phyloP scores from a whole-genome alignment of 2,888 invertebrate species.

The Xylocampa areola region DNA sequence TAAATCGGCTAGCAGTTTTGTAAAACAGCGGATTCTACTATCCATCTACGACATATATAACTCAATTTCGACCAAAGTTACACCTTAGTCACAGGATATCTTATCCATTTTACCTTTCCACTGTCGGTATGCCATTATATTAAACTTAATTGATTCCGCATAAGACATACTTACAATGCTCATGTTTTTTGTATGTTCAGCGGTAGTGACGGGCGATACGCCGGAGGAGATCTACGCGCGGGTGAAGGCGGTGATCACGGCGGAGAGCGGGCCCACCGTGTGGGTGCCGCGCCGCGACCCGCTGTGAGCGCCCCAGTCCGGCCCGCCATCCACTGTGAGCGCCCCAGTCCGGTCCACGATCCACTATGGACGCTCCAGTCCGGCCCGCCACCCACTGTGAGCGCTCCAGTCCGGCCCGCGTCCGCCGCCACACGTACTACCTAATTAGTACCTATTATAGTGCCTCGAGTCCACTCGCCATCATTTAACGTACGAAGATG shows the following conservation, averaged over 20 bases:
- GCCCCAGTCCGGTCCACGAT: conserved; percentile 90
- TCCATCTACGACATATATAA: too few relatives aligned
- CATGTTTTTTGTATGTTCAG: conserved; percentile 83
- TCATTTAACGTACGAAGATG: conserved; percentile 43
- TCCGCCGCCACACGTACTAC: conserved; percentile 89
- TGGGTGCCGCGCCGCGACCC: conserved; percentile 99
- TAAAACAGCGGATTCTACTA: too few relatives aligned
- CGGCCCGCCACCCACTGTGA: conserved; percentile 98
- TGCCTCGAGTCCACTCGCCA: conserved; percentile 71
- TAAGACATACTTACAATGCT: background rate
- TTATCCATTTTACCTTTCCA: too few relatives aligned
- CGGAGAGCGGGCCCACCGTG: conserved; percentile 98
- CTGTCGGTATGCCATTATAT: too few relatives aligned
- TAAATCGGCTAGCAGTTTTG: too few relatives aligned
- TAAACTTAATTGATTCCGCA: background rate
- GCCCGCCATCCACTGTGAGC: conserved; percentile 29
- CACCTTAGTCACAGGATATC: too few relatives aligned
- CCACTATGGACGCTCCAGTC: conserved; percentile 95
- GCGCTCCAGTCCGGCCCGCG: conserved; percentile 91
- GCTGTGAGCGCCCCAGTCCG: conserved; percentile 94
- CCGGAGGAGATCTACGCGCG: conserved; percentile 99
- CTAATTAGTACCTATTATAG: conserved; percentile 67
- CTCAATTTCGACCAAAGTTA: too few relatives aligned
- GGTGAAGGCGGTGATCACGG: conserved; percentile 98
- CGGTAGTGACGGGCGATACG: conserved; percentile 98